Conservation (phyloP, 2,797 vertebrate genomes). For the Synanceia verrucosa region DNA sequence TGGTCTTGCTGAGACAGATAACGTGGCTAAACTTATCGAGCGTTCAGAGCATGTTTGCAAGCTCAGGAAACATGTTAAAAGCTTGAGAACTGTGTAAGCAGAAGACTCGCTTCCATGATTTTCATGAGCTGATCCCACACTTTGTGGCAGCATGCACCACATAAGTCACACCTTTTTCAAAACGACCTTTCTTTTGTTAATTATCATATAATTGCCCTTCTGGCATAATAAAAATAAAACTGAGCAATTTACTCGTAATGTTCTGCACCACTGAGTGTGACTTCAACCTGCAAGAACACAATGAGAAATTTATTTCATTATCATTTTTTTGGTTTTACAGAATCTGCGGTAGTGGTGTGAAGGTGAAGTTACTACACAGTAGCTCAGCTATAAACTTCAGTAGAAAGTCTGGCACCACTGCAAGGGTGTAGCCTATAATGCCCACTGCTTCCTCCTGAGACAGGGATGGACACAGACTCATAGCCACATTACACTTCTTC, state of each 20-base stretch:
- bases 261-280: slow-evolving; percentile 66
- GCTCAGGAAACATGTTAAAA: slow-evolving; percentile 50
- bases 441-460: slow-evolving; percentile 22
- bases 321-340: not conserved
- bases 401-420: slow-evolving; percentile 11
- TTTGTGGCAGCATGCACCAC: slow-evolving; percentile 33
- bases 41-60: slow-evolving; percentile 49
- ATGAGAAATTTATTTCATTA: slow-evolving; percentile 18
- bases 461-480: slow-evolving; percentile 23
- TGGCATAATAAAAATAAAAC: slow-evolving; percentile 61
- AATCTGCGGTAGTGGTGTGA: slow-evolving; percentile 13
- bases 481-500: slow-evolving; percentile 3
- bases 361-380: slow-evolving; percentile 10
- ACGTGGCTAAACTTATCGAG: slow-evolving; percentile 6
- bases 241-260: slow-evolving; percentile 64
- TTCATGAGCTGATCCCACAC: slow-evolving; percentile 56
- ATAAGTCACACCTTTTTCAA: slow-evolving; percentile 33
- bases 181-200: slow-evolving; percentile 66
- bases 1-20: slow-evolving; percentile 45
- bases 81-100: slow-evolving; percentile 40
- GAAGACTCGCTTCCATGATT: slow-evolving; percentile 53
- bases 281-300: slow-evolving; percentile 49
- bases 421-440: slow-evolving; percentile 5
- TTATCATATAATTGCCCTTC: slow-evolving; percentile 65
- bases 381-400: slow-evolving; percentile 18